These are phyloP conservation scores for Mormyrus iriodes DNA, from an alignment of 2,113 vertebrate species.

Conservation along the genomic window DNA sequence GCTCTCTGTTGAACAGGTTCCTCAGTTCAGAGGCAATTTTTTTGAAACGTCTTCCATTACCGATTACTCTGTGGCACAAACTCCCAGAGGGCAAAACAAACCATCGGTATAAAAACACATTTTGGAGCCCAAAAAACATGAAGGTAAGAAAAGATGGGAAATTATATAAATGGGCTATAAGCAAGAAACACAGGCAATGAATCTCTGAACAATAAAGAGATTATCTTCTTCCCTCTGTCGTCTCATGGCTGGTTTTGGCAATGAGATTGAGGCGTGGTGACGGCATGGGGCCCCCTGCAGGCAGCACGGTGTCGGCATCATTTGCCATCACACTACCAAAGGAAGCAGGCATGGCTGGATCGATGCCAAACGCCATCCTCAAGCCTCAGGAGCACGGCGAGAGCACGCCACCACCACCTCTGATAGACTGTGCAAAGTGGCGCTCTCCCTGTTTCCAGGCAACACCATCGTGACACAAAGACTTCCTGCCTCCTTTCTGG, in stretches of 20 bases:
- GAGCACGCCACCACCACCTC: neutral
- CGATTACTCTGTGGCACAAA: neutral
- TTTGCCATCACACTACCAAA: neutral
- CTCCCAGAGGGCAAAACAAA: neutral
- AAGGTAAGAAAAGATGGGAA: neutral
- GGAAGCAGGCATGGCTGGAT: neutral
- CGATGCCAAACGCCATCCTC: neutral
- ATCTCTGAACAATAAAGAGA: neutral
- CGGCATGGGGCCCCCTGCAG: neutral
- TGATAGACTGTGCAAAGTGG: neutral
- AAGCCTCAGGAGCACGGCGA: too few species aligned
- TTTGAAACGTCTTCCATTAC: neutral
- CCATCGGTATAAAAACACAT: neutral
- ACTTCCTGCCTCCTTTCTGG: neutral
- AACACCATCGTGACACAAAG: neutral
- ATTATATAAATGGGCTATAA: neutral
- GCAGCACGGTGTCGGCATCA: neutral
- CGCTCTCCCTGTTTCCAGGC: neutral
- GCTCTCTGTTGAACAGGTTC: neutral
- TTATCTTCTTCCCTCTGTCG: neutral
- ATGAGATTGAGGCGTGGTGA: neutral
- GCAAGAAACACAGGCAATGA: neutral
- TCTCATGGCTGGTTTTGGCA: neutral
- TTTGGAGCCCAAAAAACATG: neutral
- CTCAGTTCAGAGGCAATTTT: neutral